phyloP scores from a whole-genome alignment of 2,888 invertebrate genomes.

The Synergus itoensis region DNA sequence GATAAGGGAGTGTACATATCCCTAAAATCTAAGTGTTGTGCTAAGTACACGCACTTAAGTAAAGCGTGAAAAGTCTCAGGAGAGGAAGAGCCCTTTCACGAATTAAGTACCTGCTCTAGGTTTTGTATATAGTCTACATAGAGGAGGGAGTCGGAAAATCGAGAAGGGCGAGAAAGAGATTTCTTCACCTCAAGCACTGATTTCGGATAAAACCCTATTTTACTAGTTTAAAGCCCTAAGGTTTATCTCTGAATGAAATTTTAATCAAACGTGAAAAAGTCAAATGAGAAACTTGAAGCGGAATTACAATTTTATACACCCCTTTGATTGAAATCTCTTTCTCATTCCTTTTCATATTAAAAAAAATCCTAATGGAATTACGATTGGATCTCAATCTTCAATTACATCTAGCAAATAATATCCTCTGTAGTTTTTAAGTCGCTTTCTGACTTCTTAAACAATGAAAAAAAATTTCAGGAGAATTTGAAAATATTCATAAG shows the following conservation, averaged over 20 bases:
- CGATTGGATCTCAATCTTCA: background rate
- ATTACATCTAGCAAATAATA: background rate
- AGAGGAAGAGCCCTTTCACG: slow-evolving; percentile 18
- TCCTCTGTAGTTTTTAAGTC: too few relatives aligned
- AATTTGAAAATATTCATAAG: too few relatives aligned
- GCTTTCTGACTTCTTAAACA: too few relatives aligned
- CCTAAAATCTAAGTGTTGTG: background rate
- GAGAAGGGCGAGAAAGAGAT: slow-evolving; percentile 15
- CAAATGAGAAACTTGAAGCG: slow-evolving; percentile 13
- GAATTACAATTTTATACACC: slow-evolving; percentile 20
- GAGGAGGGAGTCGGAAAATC: background rate
- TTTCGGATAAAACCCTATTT: slow-evolving; percentile 28
- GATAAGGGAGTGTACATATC: background rate
- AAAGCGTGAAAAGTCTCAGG: slow-evolving; percentile 4
- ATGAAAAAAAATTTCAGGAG: too few relatives aligned
- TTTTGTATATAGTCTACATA: background rate
- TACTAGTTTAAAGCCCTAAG: slow-evolving; percentile 4
- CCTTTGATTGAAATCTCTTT: slow-evolving; percentile 9
- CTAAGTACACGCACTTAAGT: slow-evolving; percentile 11
- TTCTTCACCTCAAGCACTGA: slow-evolving; percentile 30
- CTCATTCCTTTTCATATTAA: background rate
- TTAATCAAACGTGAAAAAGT: slow-evolving; percentile 32
- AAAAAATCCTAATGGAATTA: background rate
- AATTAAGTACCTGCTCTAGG: slow-evolving; percentile 30
- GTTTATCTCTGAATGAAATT: slow-evolving; percentile 12